Percentiles rank a stretch among this genome's conserved stretches.
Evolutionary conservation across 2,797 vertebrate genomes (phyloP).

Genomic region (Staurois parvus): DNA sequence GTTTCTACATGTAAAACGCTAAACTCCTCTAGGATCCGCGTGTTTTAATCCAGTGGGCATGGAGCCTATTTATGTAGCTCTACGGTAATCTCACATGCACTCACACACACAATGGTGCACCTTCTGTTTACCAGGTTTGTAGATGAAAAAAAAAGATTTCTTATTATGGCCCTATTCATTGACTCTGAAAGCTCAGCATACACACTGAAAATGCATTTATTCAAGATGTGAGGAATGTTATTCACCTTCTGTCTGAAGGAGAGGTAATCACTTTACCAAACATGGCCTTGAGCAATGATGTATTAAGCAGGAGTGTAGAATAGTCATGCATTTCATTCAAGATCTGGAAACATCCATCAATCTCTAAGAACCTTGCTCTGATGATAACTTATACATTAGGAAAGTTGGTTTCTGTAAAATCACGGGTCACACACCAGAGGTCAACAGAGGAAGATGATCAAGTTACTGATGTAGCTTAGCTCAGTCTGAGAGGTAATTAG

Average conservation of each 20-base stretch:
- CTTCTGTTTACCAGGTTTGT: no score
- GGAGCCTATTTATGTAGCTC: no score
- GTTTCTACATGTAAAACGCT: no score
- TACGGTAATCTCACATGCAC: no score
- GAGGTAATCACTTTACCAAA: conserved; percentile 62
- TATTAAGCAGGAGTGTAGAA: conserved; percentile 60
- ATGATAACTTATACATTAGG: conserved; percentile 6
- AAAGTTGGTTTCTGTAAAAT: conserved; percentile 3
- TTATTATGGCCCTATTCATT: conserved; percentile 15
- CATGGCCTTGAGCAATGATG: conserved; percentile 58
- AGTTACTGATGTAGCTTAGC: conserved; percentile 1
- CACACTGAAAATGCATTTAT: conserved; percentile 52
- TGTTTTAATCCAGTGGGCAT: no score
- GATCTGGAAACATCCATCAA: conserved; percentile 47
- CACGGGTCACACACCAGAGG: conserved; percentile 19
- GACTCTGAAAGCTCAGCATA: neutral
- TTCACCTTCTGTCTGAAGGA: conserved; percentile 48
- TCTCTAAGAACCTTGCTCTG: conserved; percentile 29
- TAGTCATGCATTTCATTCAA: conserved; percentile 49
- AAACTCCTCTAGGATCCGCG: no score
- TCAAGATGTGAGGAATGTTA: neutral
- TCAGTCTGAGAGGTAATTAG: conserved; percentile 12
- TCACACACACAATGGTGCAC: no score
- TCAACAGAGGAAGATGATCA: conserved; percentile 1
- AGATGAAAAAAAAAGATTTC: neutral